Evolutionary conservation across 2,797 vertebrate species (phyloP).

Genomic region (Eospalax fontanierii): DNA sequence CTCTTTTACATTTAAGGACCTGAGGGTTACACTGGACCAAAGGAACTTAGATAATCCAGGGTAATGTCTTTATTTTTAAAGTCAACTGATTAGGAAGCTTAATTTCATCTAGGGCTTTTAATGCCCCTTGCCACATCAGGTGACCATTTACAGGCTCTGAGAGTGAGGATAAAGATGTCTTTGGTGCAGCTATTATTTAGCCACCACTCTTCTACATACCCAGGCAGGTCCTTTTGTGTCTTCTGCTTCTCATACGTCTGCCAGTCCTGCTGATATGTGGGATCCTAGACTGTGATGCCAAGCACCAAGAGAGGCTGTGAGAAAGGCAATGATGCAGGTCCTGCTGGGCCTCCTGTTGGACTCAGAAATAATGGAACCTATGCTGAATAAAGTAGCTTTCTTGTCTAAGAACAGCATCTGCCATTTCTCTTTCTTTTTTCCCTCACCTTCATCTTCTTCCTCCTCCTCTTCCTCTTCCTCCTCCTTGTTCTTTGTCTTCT

Average conservation of each 20-base stretch:
- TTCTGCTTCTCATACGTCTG: background rate
- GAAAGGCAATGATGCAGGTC: fast-evolving
- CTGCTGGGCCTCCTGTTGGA: background rate
- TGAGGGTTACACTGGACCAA: background rate
- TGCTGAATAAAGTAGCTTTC: background rate
- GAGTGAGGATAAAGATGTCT: background rate
- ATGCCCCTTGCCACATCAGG: background rate
- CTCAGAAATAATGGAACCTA: background rate
- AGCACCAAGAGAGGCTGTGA: background rate
- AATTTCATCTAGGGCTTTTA: background rate
- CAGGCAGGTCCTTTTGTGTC: too few relatives aligned
- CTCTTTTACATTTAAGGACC: background rate
- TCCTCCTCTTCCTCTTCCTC: too few relatives aligned
- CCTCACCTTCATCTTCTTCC: too few relatives aligned
- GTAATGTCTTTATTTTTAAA: background rate
- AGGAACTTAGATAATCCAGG: background rate
- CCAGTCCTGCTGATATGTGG: too few relatives aligned
- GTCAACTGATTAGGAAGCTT: background rate
- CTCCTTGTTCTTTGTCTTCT: too few relatives aligned
- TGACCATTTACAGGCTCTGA: background rate
- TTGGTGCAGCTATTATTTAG: background rate
- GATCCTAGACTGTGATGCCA: background rate
- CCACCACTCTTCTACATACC: fast-evolving
- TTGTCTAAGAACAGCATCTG: too few relatives aligned
- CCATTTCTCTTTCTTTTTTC: too few relatives aligned